These are phyloP conservation scores for Tachina fera DNA, from an alignment of 2,888 invertebrate species.

Conservation along the genomic window DNA sequence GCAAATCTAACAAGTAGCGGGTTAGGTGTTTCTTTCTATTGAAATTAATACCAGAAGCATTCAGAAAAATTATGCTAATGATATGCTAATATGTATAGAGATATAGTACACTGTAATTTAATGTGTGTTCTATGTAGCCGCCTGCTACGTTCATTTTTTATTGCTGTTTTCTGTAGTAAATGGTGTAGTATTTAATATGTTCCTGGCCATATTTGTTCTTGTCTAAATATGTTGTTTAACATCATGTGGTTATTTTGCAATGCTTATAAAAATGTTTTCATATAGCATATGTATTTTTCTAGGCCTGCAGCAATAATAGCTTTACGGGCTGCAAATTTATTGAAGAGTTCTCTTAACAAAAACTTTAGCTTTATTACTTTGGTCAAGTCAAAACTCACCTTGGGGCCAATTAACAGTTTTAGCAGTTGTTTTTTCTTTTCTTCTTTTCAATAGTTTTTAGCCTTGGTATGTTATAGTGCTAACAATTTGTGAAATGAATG, in stretches of 20 bases:
- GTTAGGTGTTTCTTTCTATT: no score
- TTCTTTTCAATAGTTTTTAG: slow-evolving; percentile 10
- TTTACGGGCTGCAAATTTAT: slow-evolving; percentile 47
- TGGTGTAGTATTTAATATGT: neutral
- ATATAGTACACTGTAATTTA: no score
- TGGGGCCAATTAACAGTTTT: slow-evolving; percentile 68
- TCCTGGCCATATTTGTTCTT: slow-evolving; percentile 13
- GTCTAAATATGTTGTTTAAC: slow-evolving; percentile 61
- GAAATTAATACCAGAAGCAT: no score
- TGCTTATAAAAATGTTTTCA: slow-evolving; percentile 20
- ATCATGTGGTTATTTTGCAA: slow-evolving; percentile 60
- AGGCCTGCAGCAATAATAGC: slow-evolving; percentile 48
- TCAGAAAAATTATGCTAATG: no score
- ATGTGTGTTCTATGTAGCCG: no score
- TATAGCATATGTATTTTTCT: neutral
- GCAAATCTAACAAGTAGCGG: no score
- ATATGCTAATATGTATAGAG: no score
- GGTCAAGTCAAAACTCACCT: slow-evolving; percentile 56
- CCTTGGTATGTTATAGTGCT: neutral
- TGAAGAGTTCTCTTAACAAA: slow-evolving; percentile 32
- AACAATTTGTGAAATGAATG: slow-evolving; percentile 20
- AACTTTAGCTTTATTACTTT: slow-evolving; percentile 25
- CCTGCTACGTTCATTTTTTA: neutral
- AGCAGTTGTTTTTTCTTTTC: slow-evolving; percentile 33
- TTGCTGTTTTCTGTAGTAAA: neutral